Base-by-base conservation (phyloP, 2,888 invertebrate genomes). In the Eulithis testata region DNA sequence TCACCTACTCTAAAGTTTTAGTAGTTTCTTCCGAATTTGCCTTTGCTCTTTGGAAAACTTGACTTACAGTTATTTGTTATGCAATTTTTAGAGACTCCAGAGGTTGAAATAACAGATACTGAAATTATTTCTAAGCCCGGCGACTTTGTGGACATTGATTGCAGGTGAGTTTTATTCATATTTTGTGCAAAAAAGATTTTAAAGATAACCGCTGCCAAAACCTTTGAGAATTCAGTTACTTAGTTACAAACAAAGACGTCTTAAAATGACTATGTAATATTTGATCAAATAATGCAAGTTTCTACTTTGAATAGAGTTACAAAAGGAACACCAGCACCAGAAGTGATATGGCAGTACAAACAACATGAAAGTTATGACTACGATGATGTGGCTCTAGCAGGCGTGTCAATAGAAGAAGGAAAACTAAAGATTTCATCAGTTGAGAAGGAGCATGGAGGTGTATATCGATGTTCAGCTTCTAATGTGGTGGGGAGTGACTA, bases 281-380 rank as follows among this genome's bases (percentile, higher is more conserved):
- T 21, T 0, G 40, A 40, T 5, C 0, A 40, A 2, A 8, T 40
- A 40, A 40, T 9, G 40, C 2, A 2, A 9, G 5, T 8, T 40
- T 40, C 0, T 0, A 40, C 40, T 40, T 40, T 21, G 8, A 21
- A 14, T 67, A 91, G 91, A 36, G 63, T 88, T 1, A 57, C 69
- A 4, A 79, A 80, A 76, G 92, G 92, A 2, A 86, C 78, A 66
- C 92, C 92, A 2, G 11, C 40, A 1, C 92, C 92, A 11, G 64
- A 58, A 31, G 69, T 90, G 11, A 71, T 67, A 2, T 92, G 92
- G 92, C 74, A 77, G 11, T 88, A 80, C 60, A 84, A 83, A 75
- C 51, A 78, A 1, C 66, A 71, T 14, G 58, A 78, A 11, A 73
- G 60, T 0, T 66, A 71, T 14, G 80, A 83, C 2, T 85, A 81